Evolutionary conservation across 2,888 invertebrate genomes (phyloP).

Genomic region (Agrotis exclamationis): DNA sequence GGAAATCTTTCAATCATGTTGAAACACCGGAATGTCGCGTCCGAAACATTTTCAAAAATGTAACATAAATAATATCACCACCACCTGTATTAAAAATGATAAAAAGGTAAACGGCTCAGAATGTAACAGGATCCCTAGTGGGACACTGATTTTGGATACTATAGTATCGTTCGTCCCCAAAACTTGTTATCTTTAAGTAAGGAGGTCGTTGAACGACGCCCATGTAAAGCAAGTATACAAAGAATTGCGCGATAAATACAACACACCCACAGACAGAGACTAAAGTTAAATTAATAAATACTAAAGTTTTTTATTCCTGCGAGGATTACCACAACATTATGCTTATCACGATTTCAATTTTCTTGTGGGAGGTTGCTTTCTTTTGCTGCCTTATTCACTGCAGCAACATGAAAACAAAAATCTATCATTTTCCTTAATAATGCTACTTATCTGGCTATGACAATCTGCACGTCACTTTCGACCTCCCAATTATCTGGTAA

Average conservation of each 20-base stretch:
- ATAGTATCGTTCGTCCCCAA: slow-evolving; percentile 26
- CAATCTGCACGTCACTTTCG: slow-evolving; percentile 53
- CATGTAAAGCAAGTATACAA: slow-evolving; percentile 25
- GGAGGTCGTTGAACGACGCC: slow-evolving; percentile 41
- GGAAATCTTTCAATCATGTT: not conserved
- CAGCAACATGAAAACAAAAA: not conserved
- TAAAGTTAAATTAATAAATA: not conserved
- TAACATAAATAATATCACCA: not conserved
- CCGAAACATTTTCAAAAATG: not conserved
- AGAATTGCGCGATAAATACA: slow-evolving; percentile 30
- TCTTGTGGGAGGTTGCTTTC: slow-evolving; percentile 6
- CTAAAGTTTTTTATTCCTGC: slow-evolving; percentile 4
- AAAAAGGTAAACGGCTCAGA: slow-evolving; percentile 19
- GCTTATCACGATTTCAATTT: slow-evolving; percentile 43
- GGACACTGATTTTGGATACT: slow-evolving; percentile 37
- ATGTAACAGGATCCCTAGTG: slow-evolving; percentile 17
- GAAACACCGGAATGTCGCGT: not conserved
- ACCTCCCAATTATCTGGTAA: slow-evolving; percentile 62
- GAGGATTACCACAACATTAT: slow-evolving; percentile 14
- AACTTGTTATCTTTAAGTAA: slow-evolving; percentile 24
- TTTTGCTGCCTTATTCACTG: not conserved
- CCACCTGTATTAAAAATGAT: not conserved
- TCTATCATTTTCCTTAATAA: slow-evolving; percentile 24
- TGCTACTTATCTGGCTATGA: slow-evolving; percentile 32
- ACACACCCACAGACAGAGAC: not conserved